Evolutionary conservation across 30 jellyfish, hydroid and myxozoan genomes (phyloP).

Genomic region (Hydractinia echinata): DNA sequence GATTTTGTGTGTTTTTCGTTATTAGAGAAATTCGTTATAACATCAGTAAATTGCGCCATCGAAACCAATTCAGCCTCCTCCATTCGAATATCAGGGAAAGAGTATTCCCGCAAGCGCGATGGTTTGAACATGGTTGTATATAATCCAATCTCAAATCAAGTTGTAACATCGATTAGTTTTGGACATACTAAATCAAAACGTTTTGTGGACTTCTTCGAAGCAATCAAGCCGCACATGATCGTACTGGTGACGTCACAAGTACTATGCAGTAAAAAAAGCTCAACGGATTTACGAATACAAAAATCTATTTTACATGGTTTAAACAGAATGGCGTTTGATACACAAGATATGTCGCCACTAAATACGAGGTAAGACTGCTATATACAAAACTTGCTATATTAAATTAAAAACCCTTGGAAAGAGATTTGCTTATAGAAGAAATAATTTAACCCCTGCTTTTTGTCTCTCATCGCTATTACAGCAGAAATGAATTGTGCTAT

Average conservation of each 20-base stretch:
- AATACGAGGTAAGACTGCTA: not conserved
- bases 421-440: too few species aligned
- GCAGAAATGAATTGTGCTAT: too few species aligned
- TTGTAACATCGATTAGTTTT: not conserved
- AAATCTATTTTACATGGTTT: slow-evolving; percentile 16
- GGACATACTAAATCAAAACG: not conserved
- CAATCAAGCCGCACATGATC: not conserved
- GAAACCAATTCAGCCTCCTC: not conserved
- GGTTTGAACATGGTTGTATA: not conserved
- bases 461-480: too few species aligned
- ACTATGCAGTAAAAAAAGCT: not conserved
- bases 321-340: not conserved
- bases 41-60: slow-evolving; percentile 2
- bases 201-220: not conserved
- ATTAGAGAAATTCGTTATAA: not conserved
- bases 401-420: too few species aligned
- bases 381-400: too few species aligned
- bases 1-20: not conserved
- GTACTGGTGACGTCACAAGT: slow-evolving; percentile 11
- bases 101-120: not conserved
- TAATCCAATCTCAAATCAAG: slow-evolving; percentile 1
- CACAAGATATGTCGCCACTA: not conserved
- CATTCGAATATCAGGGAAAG: not conserved
- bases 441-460: too few species aligned
- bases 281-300: not conserved